Percentiles rank a stretch among this genome's conserved stretches.
Evolutionary conservation across 1,140 invertebrate species (phyloP).

Genomic region (Mamestra configurata): DNA sequence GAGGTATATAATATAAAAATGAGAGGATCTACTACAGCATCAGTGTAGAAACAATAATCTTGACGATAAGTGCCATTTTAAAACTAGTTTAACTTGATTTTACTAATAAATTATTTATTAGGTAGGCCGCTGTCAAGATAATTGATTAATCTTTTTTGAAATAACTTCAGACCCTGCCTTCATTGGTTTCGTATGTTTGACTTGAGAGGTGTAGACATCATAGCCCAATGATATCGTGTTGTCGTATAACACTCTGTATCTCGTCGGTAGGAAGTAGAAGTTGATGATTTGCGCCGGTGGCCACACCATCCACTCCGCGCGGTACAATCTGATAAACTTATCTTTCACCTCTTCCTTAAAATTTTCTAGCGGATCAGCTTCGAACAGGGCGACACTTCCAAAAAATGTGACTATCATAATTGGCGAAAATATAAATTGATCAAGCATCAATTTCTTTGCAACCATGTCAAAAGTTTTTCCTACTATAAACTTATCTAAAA

Average conservation of each 20-base stretch:
- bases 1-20: constrained; percentile 37
- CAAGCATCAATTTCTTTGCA: constrained; percentile 94
- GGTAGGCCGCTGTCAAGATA: constrained; percentile 51
- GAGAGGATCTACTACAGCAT: constrained; percentile 9
- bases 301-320: constrained; percentile 94
- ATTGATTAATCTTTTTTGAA: constrained; percentile 42
- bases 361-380: constrained; percentile 89
- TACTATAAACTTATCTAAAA: constrained; percentile 91
- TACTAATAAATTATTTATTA: not conserved
- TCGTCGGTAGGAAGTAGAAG: constrained; percentile 95
- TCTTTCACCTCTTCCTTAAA: constrained; percentile 92
- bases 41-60: not conserved
- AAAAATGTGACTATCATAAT: constrained; percentile 95
- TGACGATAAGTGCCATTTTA: constrained; percentile 39
- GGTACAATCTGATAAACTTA: constrained; percentile 94
- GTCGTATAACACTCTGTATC: constrained; percentile 96
- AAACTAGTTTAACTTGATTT: constrained; percentile 24
- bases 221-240: constrained; percentile 96
- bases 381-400: constrained; percentile 92
- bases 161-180: constrained; percentile 61
- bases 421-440: constrained; percentile 96
- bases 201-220: constrained; percentile 97
- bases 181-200: constrained; percentile 90
- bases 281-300: constrained; percentile 92
- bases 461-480: constrained; percentile 92